Percentiles rank a stretch among this genome's conserved stretches.
Conservation (phyloP, 2,113 vertebrate genomes). For the Piaya cayana region DNA sequence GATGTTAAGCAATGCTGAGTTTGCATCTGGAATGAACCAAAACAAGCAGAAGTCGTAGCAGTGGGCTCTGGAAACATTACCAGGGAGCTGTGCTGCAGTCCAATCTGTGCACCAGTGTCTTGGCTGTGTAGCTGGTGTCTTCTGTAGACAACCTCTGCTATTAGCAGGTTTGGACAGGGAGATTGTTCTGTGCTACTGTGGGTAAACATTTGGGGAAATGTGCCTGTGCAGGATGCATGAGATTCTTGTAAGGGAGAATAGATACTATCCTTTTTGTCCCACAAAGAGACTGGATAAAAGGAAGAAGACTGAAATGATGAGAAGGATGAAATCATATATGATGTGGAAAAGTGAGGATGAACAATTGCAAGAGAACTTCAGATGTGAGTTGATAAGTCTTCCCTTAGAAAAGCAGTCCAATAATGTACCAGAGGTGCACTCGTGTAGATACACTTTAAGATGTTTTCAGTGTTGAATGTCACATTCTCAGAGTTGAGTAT, state of each 20-base stretch:
- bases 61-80: not conserved
- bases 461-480: not conserved
- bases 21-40: not conserved
- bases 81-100: not conserved
- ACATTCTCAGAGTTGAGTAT: fast-evolving
- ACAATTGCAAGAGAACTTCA: not conserved
- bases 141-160: fast-evolving
- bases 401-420: not conserved
- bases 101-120: not conserved
- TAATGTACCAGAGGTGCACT: not conserved
- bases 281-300: not conserved
- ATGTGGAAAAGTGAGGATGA: not conserved
- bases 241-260: not conserved
- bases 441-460: not conserved
- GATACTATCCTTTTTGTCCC: not conserved
- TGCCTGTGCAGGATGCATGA: not conserved
- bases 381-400: not conserved
- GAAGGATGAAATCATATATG: not conserved
- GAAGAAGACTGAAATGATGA: not conserved
- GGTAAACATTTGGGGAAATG: not conserved
- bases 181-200: not conserved
- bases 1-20: not conserved
- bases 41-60: not conserved
- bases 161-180: not conserved
- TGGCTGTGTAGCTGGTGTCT: not conserved